Percentiles rank a stretch among this genome's conserved stretches.
Evolutionary conservation across 2,113 vertebrate species (phyloP).

Genomic region (Ardeotis arabs): DNA sequence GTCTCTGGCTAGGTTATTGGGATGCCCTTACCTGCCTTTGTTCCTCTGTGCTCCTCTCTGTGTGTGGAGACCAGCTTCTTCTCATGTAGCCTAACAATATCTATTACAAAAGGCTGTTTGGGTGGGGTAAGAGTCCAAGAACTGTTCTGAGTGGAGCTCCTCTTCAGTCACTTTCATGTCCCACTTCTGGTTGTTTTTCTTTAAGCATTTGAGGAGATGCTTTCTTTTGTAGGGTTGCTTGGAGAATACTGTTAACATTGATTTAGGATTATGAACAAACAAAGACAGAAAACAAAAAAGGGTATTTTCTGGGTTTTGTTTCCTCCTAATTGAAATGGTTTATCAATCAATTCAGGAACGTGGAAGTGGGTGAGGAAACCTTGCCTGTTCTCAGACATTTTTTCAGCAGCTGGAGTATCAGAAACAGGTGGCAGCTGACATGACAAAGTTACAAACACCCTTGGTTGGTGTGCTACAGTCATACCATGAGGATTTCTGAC

Average conservation of each 20-base stretch:
- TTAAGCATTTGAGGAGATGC: neutral
- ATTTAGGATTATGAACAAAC: neutral
- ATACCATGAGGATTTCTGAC: neutral
- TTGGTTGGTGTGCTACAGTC: neutral
- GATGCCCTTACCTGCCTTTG: neutral
- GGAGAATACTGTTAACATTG: neutral
- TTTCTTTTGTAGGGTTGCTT: neutral
- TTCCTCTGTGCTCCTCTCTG: neutral
- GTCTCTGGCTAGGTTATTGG: neutral
- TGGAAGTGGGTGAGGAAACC: neutral
- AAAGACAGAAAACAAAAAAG: neutral
- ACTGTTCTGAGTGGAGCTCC: neutral
- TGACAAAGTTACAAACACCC: neutral
- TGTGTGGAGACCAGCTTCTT: neutral
- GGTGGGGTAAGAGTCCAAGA: neutral
- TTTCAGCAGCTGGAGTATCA: neutral
- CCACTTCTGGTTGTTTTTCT: neutral
- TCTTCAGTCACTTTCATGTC: fast-evolving
- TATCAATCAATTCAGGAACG: neutral
- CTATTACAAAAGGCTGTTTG: neutral
- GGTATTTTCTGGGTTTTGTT: neutral
- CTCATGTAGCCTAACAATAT: neutral
- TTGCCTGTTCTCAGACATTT: neutral
- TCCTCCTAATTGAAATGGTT: neutral
- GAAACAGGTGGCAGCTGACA: neutral